Percentiles rank a stretch among this genome's conserved stretches.
These are phyloP conservation scores for Chroicocephalus ridibundus DNA, from an alignment of 2,113 vertebrate species.

Conservation along the genomic window DNA sequence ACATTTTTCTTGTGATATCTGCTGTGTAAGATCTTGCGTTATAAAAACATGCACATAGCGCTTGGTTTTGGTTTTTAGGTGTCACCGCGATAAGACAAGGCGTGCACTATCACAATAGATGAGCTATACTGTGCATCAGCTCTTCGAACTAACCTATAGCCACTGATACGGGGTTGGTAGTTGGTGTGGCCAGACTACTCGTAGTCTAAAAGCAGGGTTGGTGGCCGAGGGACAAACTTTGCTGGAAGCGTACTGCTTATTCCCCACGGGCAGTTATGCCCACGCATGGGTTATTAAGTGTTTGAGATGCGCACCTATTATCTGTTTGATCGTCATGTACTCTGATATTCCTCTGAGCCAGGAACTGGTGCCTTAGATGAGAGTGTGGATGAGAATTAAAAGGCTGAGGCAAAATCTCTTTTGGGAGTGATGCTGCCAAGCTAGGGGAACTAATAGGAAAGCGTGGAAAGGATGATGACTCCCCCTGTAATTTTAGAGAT, in stretches of 20 bases:
- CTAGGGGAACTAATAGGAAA: background rate
- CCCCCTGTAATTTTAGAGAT: background rate
- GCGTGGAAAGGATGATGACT: background rate
- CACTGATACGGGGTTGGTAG: background rate
- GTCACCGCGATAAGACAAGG: background rate
- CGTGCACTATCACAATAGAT: background rate
- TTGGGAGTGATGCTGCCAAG: background rate
- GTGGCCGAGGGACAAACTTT: background rate
- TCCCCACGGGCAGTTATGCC: background rate
- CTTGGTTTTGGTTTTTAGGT: background rate
- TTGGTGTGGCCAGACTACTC: background rate
- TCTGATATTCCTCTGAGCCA: background rate
- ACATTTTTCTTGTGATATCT: background rate
- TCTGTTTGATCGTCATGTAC: background rate
- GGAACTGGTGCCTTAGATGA: background rate
- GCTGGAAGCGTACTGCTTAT: background rate
- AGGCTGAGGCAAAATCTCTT: background rate
- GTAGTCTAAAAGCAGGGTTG: background rate
- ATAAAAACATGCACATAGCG: background rate
- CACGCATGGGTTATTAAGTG: background rate
- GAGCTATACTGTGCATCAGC: background rate
- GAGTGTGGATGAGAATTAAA: background rate
- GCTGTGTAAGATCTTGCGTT: background rate
- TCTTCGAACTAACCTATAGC: background rate
- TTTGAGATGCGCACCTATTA: background rate